Base-by-base conservation (phyloP, 30 jellyfish, hydroid and myxozoan genomes). In the Morbakka virulenta region DNA sequence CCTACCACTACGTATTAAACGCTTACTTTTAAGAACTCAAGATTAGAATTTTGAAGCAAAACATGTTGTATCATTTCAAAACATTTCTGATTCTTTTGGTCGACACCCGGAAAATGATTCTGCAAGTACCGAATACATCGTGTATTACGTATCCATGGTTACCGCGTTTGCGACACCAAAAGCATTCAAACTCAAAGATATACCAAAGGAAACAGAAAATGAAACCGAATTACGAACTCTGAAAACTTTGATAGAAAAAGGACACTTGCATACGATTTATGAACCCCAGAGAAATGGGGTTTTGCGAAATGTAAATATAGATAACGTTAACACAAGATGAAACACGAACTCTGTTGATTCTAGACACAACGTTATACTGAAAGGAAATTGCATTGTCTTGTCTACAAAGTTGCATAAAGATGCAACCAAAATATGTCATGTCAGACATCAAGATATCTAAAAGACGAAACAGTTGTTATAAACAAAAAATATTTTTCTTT, bases 91-190 rank as follows among this genome's bases (percentile, higher is more conserved):
- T 13, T 65, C 27, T 25, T n/a, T 69, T 22, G 32, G 77, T 26
- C 13, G 77, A 65, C 77, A 65, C 69, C 17, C 27, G 14, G 14
- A 13, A 13, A 6, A 6, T 28, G 30, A 51, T 21, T 31, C 67
- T 21, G 30, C 6, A 11, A 21, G 26, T 6, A 51, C 26, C 4
- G 22, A 21, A 51, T 31, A 31, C 30, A n/a, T n/a, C n/a, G n/a
- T n/a, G n/a, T n/a, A n/a, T n/a, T n/a, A n/a, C n/a, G n/a, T n/a
- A n/a, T n/a, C n/a, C n/a, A n/a, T n/a, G n/a, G n/a, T n/a, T n/a
- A n/a, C n/a, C n/a, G n/a, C n/a, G n/a, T 32, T 63, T 63, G 75
- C 75, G 14, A 63, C 75, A 63, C 75, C 75, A n/a, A 63, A 63
- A 1, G 75, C 65, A 23, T 63, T 63, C 63, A 28, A n/a, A 28